Percentiles rank a stretch among this genome's conserved stretches.
These are phyloP conservation scores for Chaetophractus vellerosus DNA, from an alignment of 2,797 vertebrate genomes.

Conservation along the genomic window DNA sequence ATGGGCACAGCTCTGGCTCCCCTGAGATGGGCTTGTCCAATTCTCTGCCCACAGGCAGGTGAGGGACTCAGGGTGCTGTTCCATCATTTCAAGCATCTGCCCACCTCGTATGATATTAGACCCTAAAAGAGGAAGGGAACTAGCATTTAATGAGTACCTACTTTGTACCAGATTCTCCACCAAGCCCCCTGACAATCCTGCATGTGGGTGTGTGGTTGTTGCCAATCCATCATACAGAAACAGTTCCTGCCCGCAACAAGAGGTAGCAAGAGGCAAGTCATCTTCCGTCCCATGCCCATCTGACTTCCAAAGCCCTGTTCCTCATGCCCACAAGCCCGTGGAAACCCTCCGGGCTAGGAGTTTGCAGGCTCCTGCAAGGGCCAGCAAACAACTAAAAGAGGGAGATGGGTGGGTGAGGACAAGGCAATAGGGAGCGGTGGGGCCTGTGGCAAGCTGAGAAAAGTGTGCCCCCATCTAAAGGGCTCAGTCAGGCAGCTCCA, in stretches of 20 bases:
- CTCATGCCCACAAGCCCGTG: not conserved
- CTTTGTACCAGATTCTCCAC: not conserved
- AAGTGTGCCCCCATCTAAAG: not conserved
- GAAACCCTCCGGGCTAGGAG: not conserved
- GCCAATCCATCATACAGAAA: not conserved
- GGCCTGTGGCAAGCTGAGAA: not conserved
- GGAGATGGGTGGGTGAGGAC: too few relatives aligned
- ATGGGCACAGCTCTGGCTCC: accelerated
- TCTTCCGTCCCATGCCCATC: not conserved
- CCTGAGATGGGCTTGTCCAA: not conserved
- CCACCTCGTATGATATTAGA: not conserved
- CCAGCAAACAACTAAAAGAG: not conserved
- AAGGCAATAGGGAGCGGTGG: not conserved
- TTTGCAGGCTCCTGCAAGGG: not conserved
- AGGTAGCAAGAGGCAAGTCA: not conserved
- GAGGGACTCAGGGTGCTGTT: not conserved
- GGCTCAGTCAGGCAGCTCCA: not conserved
- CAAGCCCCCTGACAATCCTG: not conserved
- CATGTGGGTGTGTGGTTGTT: not conserved
- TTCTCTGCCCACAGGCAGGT: not conserved
- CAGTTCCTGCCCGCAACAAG: not conserved
- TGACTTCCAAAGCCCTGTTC: not conserved
- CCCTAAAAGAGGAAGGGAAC: not conserved
- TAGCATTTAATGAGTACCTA: not conserved
- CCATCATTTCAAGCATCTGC: not conserved